Conservation (phyloP, 2,888 invertebrate species). For the Lasioglossum calceatum region DNA sequence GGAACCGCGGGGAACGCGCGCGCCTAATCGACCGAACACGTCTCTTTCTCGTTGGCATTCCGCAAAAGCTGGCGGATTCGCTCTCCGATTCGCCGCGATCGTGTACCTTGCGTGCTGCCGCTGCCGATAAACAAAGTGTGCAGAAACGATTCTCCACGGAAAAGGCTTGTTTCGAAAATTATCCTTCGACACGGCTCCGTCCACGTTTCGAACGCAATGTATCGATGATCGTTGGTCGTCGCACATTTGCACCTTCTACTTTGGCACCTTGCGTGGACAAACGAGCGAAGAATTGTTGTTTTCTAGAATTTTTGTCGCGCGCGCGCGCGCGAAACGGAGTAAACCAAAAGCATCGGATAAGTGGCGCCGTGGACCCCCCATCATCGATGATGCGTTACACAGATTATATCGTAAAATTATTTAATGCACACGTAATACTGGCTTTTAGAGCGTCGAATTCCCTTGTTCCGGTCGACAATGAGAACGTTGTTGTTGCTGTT, state of each 20-base stretch:
- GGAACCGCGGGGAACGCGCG: slow-evolving; percentile 46
- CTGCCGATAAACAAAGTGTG: slow-evolving; percentile 72
- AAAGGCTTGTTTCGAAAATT: background rate
- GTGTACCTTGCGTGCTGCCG: background rate
- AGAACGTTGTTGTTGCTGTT: slow-evolving; percentile 71
- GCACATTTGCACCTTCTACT: slow-evolving; percentile 76
- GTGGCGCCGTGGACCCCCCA: background rate
- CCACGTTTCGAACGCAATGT: slow-evolving; percentile 41
- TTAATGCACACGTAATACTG: slow-evolving; percentile 78
- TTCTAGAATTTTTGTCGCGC: background rate
- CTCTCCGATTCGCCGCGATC: slow-evolving; percentile 7
- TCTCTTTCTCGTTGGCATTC: background rate
- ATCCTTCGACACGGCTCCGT: slow-evolving; percentile 29
- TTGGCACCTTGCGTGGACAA: slow-evolving; percentile 75
- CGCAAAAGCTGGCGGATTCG: background rate
- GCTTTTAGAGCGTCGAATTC: slow-evolving; percentile 72
- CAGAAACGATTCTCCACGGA: slow-evolving; percentile 19
- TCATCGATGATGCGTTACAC: background rate
- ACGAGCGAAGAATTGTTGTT: slow-evolving; percentile 47
- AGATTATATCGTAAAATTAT: slow-evolving; percentile 25
- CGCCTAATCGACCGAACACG: background rate
- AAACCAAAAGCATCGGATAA: no score
- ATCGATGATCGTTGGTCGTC: slow-evolving; percentile 28
- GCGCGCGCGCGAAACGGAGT: slow-evolving; percentile 7
- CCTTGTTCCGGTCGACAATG: slow-evolving; percentile 64